These are phyloP conservation scores for Myotis findleyi DNA, from an alignment of 2,797 vertebrate genomes.

Conservation along the genomic window DNA sequence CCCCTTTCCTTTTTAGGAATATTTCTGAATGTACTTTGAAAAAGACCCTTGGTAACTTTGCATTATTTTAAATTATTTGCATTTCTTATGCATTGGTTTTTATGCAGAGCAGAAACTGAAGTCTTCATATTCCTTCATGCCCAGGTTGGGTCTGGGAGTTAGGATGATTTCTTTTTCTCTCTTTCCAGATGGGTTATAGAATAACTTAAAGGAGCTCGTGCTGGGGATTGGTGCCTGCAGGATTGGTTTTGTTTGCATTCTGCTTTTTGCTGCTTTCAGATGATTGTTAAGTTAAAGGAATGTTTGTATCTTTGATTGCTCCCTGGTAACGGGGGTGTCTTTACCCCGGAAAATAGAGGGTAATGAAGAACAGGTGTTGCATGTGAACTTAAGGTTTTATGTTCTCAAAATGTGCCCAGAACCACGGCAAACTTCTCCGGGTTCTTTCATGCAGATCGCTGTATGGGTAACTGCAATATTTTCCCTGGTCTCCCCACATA, in stretches of 20 bases:
- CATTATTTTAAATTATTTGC: slow-evolving; percentile 4
- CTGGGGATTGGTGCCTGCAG: background rate
- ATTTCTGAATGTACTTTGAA: slow-evolving; percentile 47
- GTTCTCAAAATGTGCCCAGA: background rate
- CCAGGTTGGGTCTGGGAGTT: background rate
- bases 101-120: background rate
- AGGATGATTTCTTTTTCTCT: background rate
- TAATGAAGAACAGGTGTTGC: slow-evolving; percentile 1
- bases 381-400: slow-evolving; percentile 37
- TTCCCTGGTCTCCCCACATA: background rate
- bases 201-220: background rate
- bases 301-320: slow-evolving; percentile 30
- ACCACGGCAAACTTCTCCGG: background rate
- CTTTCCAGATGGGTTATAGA: background rate
- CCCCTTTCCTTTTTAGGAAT: slow-evolving; percentile 54
- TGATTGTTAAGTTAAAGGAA: slow-evolving; percentile 21
- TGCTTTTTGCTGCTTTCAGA: slow-evolving; percentile 40
- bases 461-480: background rate
- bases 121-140: background rate
- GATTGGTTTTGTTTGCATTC: slow-evolving; percentile 19
- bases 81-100: background rate
- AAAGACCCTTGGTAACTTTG: slow-evolving; percentile 19
- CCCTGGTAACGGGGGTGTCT: background rate
- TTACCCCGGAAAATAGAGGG: background rate
- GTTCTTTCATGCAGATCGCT: background rate